Conservation (phyloP, 2,888 invertebrate genomes). For the Malachius bipustulatus region DNA sequence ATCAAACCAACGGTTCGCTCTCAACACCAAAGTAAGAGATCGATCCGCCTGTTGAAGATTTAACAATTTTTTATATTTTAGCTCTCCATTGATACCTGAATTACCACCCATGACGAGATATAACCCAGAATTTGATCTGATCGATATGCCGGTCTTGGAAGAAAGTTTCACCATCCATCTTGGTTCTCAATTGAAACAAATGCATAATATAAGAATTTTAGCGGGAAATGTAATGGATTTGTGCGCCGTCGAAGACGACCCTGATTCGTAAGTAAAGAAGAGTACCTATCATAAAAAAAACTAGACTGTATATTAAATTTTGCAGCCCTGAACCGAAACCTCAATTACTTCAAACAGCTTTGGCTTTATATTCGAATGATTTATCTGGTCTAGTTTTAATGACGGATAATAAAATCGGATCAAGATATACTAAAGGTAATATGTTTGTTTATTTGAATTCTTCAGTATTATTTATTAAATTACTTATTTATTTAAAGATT, state of each 20-base stretch:
- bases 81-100: slow-evolving; percentile 38
- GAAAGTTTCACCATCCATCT: slow-evolving; percentile 97
- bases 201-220: slow-evolving; percentile 90
- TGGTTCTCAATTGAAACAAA: slow-evolving; percentile 96
- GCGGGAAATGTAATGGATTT: slow-evolving; percentile 76
- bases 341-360: slow-evolving; percentile 80
- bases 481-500: slow-evolving; percentile 39
- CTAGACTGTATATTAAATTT: slow-evolving; percentile 8
- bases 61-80: slow-evolving; percentile 18
- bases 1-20: slow-evolving; percentile 45
- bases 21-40: slow-evolving; percentile 42
- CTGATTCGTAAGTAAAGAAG: slow-evolving; percentile 24
- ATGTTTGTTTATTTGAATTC: slow-evolving; percentile 4
- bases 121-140: slow-evolving; percentile 14
- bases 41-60: background rate
- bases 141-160: slow-evolving; percentile 45
- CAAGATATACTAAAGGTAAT: slow-evolving; percentile 30
- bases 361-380: slow-evolving; percentile 86
- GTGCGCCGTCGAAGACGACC: slow-evolving; percentile 42
- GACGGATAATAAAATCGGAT: slow-evolving; percentile 45
- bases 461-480: slow-evolving; percentile 3
- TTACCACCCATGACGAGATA: slow-evolving; percentile 17
- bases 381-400: slow-evolving; percentile 79
- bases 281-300: background rate
- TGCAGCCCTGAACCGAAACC: slow-evolving; percentile 50